Evolutionary conservation across 1,140 invertebrate genomes (phyloP), one percentile per base, ranked within the genome.

Genomic region (Nomia melanderi): DNA sequence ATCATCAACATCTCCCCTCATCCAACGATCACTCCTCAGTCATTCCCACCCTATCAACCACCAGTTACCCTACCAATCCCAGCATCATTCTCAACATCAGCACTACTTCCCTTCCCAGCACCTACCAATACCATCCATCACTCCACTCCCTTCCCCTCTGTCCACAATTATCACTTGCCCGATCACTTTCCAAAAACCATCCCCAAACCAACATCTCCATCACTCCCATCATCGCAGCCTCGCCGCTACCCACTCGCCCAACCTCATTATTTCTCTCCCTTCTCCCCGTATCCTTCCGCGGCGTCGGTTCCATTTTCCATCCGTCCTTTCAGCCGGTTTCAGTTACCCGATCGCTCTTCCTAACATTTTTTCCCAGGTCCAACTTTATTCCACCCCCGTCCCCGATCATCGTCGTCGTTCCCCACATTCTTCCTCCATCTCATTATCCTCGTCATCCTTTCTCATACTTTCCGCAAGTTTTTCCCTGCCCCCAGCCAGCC

Each of bases 361-460:
- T 8, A 31, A 25, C 33, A 14, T 29, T 17, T 36, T 50, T 50
- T 14, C n/a, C 14, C 23, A 1, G n/a, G 47, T 50, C 47, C 20
- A 50, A 50, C 47, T 59, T 25, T 17, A 17, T 31, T 11, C 23
- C 20, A 53, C 12, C 14, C 14, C 17, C 14, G 17, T n/a, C 14
- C 29, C 27, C 27, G 47, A 50, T 53, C 23, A 53, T 29, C 53
- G 29, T 20, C 17, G n/a, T 59, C 36, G n/a, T 70, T 57, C n/a
- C 3, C 11, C 29, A 29, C 29, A 11, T 41, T 33, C 29, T 20
- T 20, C 2, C 29, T 20, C 29, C 12, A 31, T 33, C 47, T 39
- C 33, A 54, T 67, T 67, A 54, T 67, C 47, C 64, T 36, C 50
- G 12, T 31, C 31, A n/a, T 67, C 23, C 11, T 23, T 17, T 17